Evolutionary conservation across 1,140 invertebrate species (phyloP).

Genomic region (Eumaeus atala): DNA sequence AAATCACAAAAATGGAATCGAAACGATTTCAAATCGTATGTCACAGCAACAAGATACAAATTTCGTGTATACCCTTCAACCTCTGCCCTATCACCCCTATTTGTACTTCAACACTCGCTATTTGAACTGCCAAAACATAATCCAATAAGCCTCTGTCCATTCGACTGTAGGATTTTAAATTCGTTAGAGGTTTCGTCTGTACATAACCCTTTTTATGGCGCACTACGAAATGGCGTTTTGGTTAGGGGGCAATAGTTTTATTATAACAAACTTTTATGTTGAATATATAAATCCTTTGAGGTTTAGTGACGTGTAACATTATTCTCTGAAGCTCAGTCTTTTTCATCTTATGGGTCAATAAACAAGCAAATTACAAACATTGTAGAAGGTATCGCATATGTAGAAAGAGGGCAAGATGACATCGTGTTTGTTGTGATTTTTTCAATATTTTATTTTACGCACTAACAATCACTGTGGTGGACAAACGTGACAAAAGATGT

Average conservation of each 20-base stretch:
- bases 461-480: no score
- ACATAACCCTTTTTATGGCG: neutral
- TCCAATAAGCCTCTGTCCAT: constrained; percentile 1
- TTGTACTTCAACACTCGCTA: neutral
- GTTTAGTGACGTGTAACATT: neutral
- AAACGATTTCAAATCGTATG: neutral
- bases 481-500: no score
- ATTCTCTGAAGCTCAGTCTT: neutral
- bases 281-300: neutral
- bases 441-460: no score
- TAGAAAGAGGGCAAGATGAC: neutral
- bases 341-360: neutral
- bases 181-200: neutral
- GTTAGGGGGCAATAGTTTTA: neutral
- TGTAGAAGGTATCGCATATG: neutral
- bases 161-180: constrained; percentile 4
- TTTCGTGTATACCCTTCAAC: neutral
- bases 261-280: neutral
- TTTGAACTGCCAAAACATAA: constrained; percentile 10
- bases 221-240: neutral
- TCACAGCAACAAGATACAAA: neutral
- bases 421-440: no score
- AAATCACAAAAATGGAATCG: neutral
- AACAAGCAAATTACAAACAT: no score
- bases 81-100: constrained; percentile 1